phyloP scores from a whole-genome alignment of 2,888 invertebrate genomes.

The Melinopterus prodromus region DNA sequence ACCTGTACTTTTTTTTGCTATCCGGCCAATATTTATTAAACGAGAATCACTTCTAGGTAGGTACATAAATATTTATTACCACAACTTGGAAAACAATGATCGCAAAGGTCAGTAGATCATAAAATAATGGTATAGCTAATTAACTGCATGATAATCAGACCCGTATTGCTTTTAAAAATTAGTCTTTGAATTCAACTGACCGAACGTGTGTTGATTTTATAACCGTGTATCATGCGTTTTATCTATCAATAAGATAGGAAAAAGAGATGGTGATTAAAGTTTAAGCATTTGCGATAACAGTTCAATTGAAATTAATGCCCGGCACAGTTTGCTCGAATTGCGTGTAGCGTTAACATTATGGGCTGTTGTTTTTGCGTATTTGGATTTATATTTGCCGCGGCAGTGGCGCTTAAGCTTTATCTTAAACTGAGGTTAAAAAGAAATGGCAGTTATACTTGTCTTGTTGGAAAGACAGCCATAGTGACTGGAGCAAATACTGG shows the following conservation, averaged over 20 bases:
- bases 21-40: neutral
- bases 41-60: neutral
- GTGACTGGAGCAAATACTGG: slow-evolving; percentile 41
- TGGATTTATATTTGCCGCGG: neutral
- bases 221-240: neutral
- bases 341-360: neutral
- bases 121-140: neutral
- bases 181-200: neutral
- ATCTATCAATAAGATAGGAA: neutral
- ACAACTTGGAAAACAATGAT: neutral
- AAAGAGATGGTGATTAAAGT: neutral
- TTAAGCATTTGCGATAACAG: neutral
- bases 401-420: slow-evolving; percentile 26
- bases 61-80: neutral
- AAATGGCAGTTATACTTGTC: slow-evolving; percentile 36
- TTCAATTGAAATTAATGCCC: neutral
- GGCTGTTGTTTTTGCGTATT: neutral
- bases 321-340: neutral
- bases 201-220: neutral
- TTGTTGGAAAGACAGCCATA: slow-evolving; percentile 39
- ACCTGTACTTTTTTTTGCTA: neutral
- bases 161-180: neutral
- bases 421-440: slow-evolving; percentile 27
- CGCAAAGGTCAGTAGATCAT: neutral
- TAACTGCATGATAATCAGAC: neutral